Percentiles rank a stretch among this genome's conserved stretches.
Conservation (phyloP, 2,888 invertebrate species). For the Agrochola lota region DNA sequence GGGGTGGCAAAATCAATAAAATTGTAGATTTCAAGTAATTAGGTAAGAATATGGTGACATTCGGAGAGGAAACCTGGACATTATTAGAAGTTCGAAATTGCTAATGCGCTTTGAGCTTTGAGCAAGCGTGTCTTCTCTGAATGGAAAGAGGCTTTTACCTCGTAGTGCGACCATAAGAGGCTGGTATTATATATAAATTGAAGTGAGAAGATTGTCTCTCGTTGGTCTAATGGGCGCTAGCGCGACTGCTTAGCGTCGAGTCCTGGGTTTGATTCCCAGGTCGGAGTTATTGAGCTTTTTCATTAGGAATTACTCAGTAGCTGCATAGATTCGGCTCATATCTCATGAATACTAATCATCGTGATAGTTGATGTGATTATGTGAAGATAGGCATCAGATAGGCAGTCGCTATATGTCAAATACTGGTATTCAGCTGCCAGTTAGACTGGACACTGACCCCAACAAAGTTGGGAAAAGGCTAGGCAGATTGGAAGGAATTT, state of each 20-base stretch:
- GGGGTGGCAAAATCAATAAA: constrained; percentile 40
- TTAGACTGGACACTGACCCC: too few relatives aligned
- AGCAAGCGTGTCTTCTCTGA: neutral
- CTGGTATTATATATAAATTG: neutral
- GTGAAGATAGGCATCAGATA: too few relatives aligned
- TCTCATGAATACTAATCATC: too few relatives aligned
- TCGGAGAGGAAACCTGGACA: neutral
- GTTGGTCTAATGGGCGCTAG: neutral
- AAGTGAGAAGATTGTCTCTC: neutral
- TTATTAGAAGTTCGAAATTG: neutral
- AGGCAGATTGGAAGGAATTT: too few relatives aligned
- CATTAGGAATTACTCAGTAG: neutral
- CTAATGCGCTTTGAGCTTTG: neutral
- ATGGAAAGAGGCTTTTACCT: neutral
- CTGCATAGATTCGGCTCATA: too few relatives aligned
- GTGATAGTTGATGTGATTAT: too few relatives aligned
- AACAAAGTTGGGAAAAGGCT: too few relatives aligned
- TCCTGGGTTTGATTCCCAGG: neutral
- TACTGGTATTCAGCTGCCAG: too few relatives aligned
- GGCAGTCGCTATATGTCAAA: too few relatives aligned
- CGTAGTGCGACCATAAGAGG: neutral
- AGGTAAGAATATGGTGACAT: neutral
- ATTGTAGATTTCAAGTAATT: neutral
- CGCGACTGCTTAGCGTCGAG: too few relatives aligned
- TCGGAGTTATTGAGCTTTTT: neutral